Evolutionary conservation across 2,797 vertebrate species (phyloP), one percentile per base, ranked within the genome.

Genomic region (Molothrus aeneus): DNA sequence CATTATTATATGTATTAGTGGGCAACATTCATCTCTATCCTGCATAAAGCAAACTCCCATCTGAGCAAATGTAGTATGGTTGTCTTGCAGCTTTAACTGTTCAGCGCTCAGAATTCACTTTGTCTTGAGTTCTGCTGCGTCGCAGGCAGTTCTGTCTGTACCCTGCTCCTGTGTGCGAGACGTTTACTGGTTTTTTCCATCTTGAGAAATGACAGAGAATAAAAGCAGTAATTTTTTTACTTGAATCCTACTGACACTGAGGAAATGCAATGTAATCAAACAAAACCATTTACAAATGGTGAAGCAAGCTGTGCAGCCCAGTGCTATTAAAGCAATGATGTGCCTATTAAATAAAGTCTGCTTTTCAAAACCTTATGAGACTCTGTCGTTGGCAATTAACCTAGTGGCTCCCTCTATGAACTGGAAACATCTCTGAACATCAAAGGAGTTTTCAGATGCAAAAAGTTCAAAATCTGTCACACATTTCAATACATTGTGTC

Each of bases 151-250:
- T 92, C 73, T 81, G 66, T 86, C 86, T 87, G 56, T 56, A 21
- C 82, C 17, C 6, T 26, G 57, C 88, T 92, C 71, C 66, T 13
- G 15, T 93, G 73, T 2, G 7, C 87, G 75, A 34, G 78, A 64
- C 31, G 54, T 96, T 92, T 84, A 82, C 69, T 85, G 65, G 7
- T 40, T 20, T 82, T 86, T 92, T 79, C 93, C 92, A 80, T 94
- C 92, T 82, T 85, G 88, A 96, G 86, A 97, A 96, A 92, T 56
- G 83, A 51, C 45, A 95, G 91, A 95, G 74, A 96, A 96, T 88
- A 83, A 95, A 86, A 93, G 94, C 93, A 95, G 95, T 88, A 90
- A 91, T 88, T 92, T 96, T 97, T 97, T 91, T 97, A 97, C 93
- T 95, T 93, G 96, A 95, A 94, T 93, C 87, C 84, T 96, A 51